Evolutionary conservation across 2,888 invertebrate genomes (phyloP), one percentile per base, ranked within the genome.

Genomic region (Plagodis pulveraria): DNA sequence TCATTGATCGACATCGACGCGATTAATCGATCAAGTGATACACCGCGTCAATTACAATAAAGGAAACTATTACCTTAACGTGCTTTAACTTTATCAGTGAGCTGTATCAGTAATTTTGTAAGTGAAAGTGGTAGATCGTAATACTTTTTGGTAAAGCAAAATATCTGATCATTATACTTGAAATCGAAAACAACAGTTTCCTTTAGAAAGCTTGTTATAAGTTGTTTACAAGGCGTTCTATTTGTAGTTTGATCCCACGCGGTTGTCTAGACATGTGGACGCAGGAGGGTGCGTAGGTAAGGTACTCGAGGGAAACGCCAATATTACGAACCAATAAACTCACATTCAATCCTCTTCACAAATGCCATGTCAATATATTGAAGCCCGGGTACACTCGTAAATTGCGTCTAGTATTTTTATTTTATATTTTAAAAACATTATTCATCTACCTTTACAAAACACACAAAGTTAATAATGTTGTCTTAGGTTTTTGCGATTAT

Each of bases 281-380:
- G 56, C 58, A 59, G 58, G 77, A 82, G 86, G 87, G 87, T 83
- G 80, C 76, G 78, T 80, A 22, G 8, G 40, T 36, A 8, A 6
- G 2, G 9, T 9, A 77, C 81, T 75, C 80, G 64, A 67, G 80
- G 84, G 83, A 64, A 63, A 66, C 78, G 40, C 9, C 6, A 84
- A 84, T 81, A 83, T 87, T 84, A 78, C 78, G 70, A 84, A 84
- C 79, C 83, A 84, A 87, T 84, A 84, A 82, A 84, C 75, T 85
- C 76, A 81, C 81, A 81, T 83, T 83, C 80, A 83, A 84, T 81
- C 66, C 72, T 73, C 76, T 74, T 73, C 61, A 60, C 64, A 73
- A 75, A 69, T 70, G 67, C 62, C 50, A 69, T 43, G 48, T 57
- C 59, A 62, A 62, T 65, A 62, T 63, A 11, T 5, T 22, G 11